These are phyloP conservation scores for Apis mellifera DNA, from an alignment of 1,140 invertebrate species.

Conservation along the genomic window DNA sequence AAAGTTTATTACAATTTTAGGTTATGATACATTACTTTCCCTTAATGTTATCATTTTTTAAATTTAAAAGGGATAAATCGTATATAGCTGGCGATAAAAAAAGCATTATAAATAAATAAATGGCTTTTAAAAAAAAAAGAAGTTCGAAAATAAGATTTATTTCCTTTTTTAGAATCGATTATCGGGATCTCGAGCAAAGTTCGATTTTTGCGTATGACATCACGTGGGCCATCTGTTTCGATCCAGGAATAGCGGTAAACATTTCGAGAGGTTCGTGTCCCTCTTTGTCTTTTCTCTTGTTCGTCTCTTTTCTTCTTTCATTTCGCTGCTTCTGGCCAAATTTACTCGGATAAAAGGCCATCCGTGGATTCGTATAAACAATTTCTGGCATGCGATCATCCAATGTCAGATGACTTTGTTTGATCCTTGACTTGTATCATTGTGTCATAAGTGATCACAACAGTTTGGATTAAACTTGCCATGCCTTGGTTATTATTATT, in stretches of 20 bases:
- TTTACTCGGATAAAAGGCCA: not conserved
- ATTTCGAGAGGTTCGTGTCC: conserved; percentile 42
- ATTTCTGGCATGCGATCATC: not conserved
- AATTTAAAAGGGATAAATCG: too few relatives aligned
- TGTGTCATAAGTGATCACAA: not conserved
- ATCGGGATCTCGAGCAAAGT: conserved; percentile 32
- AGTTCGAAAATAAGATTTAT: too few relatives aligned
- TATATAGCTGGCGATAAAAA: too few relatives aligned
- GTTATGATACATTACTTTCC: too few relatives aligned
- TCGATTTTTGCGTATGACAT: conserved; percentile 48
- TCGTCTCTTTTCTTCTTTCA: conserved; percentile 33
- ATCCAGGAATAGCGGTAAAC: conserved; percentile 60
- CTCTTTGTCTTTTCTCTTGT: conserved; percentile 21
- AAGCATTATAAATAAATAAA: too few relatives aligned
- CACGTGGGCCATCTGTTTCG: conserved; percentile 60
- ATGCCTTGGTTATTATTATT: too few relatives aligned
- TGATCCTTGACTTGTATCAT: not conserved
- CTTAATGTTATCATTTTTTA: too few relatives aligned
- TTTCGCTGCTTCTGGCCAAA: conserved; percentile 11
- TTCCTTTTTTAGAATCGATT: not conserved
- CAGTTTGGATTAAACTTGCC: not conserved
- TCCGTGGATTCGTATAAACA: conserved; percentile 5
- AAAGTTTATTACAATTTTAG: too few relatives aligned
- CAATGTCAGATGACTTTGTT: not conserved
- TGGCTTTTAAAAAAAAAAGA: too few relatives aligned